Evolutionary conservation across 2,797 vertebrate species (phyloP).

Genomic region (Cryptoprocta ferox): DNA sequence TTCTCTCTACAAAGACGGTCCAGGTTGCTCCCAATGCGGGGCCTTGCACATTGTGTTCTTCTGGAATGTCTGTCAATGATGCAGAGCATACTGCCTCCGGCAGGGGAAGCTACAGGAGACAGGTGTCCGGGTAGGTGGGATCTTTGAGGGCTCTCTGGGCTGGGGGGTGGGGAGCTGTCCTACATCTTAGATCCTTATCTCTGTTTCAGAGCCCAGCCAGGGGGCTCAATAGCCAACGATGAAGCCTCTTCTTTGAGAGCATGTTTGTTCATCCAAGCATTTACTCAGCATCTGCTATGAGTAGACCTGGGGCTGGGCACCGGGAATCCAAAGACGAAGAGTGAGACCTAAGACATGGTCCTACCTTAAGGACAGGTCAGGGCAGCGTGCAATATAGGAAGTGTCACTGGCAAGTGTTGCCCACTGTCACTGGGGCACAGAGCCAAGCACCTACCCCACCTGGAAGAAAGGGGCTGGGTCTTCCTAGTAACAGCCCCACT

Average conservation of each 20-base stretch:
- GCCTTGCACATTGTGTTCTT: not conserved
- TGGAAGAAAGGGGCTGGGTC: not conserved
- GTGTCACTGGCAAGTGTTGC: not conserved
- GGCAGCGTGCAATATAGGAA: not conserved
- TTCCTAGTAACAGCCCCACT: not conserved
- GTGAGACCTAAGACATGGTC: not conserved
- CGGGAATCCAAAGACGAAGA: not conserved
- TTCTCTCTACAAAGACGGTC: not conserved
- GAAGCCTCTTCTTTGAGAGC: not conserved
- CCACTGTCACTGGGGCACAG: rapidly evolving
- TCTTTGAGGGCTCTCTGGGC: too few relatives aligned
- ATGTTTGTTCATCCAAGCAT: not conserved
- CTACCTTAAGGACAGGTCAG: not conserved
- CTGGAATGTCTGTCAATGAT: not conserved
- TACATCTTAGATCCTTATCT: not conserved
- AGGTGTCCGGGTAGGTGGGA: not conserved
- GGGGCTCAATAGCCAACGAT: not conserved
- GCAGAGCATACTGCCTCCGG: not conserved
- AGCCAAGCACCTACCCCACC: too few relatives aligned
- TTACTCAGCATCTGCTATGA: not conserved
- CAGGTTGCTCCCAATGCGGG: not conserved
- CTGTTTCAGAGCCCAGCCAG: not conserved
- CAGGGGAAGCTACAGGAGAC: not conserved
- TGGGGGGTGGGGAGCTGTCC: not conserved
- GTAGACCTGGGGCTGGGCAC: not conserved